Conservation (phyloP, 2,797 vertebrate genomes). For the Epinephelus coioides region DNA sequence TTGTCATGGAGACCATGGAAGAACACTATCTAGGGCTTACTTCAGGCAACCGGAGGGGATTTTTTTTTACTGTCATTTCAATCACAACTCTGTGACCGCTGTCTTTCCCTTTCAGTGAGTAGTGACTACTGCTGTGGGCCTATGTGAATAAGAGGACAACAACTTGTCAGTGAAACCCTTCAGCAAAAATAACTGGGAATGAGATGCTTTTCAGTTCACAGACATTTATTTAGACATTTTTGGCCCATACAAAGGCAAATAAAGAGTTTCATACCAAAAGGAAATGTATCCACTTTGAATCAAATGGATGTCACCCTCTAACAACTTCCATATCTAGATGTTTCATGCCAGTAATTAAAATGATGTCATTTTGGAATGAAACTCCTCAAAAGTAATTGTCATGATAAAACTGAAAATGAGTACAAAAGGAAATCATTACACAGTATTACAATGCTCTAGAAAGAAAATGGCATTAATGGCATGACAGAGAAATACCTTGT, state of each 20-base stretch:
- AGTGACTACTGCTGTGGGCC: not conserved
- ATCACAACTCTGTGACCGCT: not conserved
- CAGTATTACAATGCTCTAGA: slow-evolving; percentile 41
- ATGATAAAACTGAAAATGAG: slow-evolving; percentile 17
- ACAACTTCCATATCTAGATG: not conserved
- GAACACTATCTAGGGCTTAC: slow-evolving; percentile 5
- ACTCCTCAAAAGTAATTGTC: slow-evolving; percentile 29
- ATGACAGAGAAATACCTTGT: slow-evolving; percentile 53
- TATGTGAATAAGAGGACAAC: slow-evolving; percentile 9
- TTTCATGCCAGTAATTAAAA: slow-evolving; percentile 15
- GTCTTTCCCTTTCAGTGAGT: slow-evolving; percentile 1
- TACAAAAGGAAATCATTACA: slow-evolving; percentile 56
- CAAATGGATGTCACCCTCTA: not conserved
- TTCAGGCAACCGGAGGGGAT: slow-evolving; percentile 20
- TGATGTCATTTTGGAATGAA: slow-evolving; percentile 41
- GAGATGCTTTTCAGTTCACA: slow-evolving; percentile 40
- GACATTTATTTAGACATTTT: slow-evolving; percentile 64
- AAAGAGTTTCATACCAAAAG: slow-evolving; percentile 43
- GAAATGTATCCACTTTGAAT: slow-evolving; percentile 8
- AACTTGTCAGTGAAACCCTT: slow-evolving; percentile 12
- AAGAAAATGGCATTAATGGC: slow-evolving; percentile 53
- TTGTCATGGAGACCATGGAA: slow-evolving; percentile 61
- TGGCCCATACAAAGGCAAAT: slow-evolving; percentile 35
- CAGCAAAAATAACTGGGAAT: slow-evolving; percentile 37
- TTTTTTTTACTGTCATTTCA: slow-evolving; percentile 10